Percentiles rank a stretch among this genome's conserved stretches.
phyloP scores from a whole-genome alignment of 2,113 vertebrate genomes.

The Daboia siamensis region DNA sequence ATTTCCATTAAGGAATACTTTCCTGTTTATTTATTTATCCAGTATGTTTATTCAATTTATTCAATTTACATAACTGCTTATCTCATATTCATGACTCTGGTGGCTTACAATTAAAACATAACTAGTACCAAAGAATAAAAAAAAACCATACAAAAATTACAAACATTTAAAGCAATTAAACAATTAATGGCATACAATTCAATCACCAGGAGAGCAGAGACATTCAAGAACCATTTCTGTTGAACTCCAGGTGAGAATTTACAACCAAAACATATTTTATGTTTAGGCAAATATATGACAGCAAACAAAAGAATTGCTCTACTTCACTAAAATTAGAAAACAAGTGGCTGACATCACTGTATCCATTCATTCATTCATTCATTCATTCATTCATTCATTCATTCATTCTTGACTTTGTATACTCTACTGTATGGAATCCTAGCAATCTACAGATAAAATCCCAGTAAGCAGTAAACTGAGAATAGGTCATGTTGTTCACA shows the following conservation, averaged over 20 bases:
- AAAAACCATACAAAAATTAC: background rate
- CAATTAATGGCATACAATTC: background rate
- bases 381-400: background rate
- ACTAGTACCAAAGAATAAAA: background rate
- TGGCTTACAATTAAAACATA: background rate
- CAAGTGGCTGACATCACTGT: background rate
- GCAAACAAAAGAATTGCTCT: background rate
- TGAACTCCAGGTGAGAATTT: slow-evolving; percentile 50
- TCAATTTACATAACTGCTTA: background rate
- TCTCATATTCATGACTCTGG: background rate
- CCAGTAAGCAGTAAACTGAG: background rate
- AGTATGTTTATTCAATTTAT: background rate
- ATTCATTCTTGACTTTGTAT: background rate
- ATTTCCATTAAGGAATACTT: slow-evolving; percentile 61
- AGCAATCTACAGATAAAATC: background rate
- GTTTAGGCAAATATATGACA: slow-evolving; percentile 43
- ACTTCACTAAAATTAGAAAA: background rate
- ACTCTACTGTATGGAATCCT: background rate
- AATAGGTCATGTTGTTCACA: background rate
- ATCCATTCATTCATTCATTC: no score
- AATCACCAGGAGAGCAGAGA: background rate
- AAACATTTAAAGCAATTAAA: background rate
- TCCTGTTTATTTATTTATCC: slow-evolving; percentile 50
- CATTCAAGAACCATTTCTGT: background rate
- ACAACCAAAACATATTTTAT: slow-evolving; percentile 47